Base-by-base conservation (phyloP, 2,888 invertebrate species). In the Caenorhabditis sulstoni region DNA sequence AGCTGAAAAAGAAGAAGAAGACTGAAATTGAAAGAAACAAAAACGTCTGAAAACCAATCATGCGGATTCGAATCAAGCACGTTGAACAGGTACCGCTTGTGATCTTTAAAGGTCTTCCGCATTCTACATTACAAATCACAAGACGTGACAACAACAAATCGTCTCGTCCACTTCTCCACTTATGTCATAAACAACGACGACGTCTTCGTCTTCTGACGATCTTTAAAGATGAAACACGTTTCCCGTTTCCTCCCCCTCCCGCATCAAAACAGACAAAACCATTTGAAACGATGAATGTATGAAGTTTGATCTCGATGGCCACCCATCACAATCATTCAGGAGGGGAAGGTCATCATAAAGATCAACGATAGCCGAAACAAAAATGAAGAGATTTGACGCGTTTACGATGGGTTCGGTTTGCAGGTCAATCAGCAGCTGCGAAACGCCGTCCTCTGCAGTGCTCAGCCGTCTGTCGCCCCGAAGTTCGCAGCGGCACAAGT, bases 41-140 rank as follows among this genome's bases (percentile, higher is more conserved):
- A 58, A n/a, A 29, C 20, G n/a, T 50, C 22, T 45, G 11, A 37
- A n/a, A n/a, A n/a, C n/a, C n/a, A n/a, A 58, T 44, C 0, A 79
- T 79, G 79, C 57, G 79, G 44, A 68, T 79, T 53, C 57, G 71
- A 3, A 71, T 78, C 29, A 57, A 64, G 23, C 68, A 79, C 49
- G 50, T 79, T n/a, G 77, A 77, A 47, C 77, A 77, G 75, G 75
- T 75, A 55, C 47, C 8, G 18, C 3, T n/a, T n/a, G n/a, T n/a
- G n/a, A 44, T 16, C 7, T n/a, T 4, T n/a, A n/a, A n/a, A n/a
- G n/a, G n/a, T n/a, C n/a, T n/a, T n/a, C n/a, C n/a, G n/a, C n/a
- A n/a, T n/a, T 23, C 29, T 8, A 18, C 35, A n/a, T 5, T 9
- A 50, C 39, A 47, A 29, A 53, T 20, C 55, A 55, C 65, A 47